These are phyloP conservation scores for Sipha maydis DNA, from an alignment of 2,888 invertebrate species.

Conservation along the genomic window DNA sequence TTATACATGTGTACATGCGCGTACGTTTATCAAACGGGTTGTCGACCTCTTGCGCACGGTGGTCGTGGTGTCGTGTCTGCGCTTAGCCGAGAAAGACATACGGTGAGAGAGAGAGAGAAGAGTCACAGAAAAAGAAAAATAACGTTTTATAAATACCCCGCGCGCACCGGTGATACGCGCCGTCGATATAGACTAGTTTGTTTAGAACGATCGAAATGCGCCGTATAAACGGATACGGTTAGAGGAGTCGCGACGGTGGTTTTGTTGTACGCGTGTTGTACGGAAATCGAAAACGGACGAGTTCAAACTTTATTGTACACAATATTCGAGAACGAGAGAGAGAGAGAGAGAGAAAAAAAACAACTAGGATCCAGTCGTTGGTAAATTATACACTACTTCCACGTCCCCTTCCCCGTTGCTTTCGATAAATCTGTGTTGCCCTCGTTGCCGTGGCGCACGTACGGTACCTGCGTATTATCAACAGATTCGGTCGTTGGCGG, in stretches of 20 bases:
- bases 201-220: constrained; percentile 27
- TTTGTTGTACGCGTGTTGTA: neutral
- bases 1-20: neutral
- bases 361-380: neutral
- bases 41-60: constrained; percentile 37
- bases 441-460: neutral
- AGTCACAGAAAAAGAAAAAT: constrained; percentile 3
- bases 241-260: neutral
- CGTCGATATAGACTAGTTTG: constrained; percentile 42
- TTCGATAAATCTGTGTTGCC: neutral
- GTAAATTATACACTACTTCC: neutral
- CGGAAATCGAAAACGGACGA: constrained; percentile 35
- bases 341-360: neutral
- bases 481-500: no score
- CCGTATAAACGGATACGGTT: constrained; percentile 4
- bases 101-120: neutral
- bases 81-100: neutral
- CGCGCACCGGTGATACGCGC: neutral
- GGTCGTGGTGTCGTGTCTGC: constrained; percentile 21
- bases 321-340: neutral
- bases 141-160: constrained; percentile 54
- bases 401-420: neutral
- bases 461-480: neutral
- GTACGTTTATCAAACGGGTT: constrained; percentile 27
- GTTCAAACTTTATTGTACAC: no score